Evolutionary conservation across 2,888 invertebrate genomes (phyloP).

Genomic region (Limnephilus marmoratus): DNA sequence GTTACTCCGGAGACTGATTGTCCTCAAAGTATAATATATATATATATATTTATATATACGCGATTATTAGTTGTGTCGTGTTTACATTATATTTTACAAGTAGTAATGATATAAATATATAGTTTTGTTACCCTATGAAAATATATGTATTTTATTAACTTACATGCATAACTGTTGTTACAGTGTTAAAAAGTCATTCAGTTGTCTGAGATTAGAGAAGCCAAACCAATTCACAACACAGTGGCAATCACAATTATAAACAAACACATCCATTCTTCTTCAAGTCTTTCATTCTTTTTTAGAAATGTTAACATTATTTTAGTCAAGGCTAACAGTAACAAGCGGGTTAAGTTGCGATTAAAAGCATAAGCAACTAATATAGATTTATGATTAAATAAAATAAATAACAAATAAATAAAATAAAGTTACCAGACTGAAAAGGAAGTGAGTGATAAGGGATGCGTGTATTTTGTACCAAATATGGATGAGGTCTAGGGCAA

Average conservation of each 20-base stretch:
- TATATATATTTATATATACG: neutral
- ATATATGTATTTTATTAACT: slow-evolving; percentile 36
- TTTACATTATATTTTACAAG: slow-evolving; percentile 36
- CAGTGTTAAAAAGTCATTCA: slow-evolving; percentile 25
- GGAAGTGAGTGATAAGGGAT: slow-evolving; percentile 2
- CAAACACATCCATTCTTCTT: slow-evolving; percentile 38
- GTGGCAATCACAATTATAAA: slow-evolving; percentile 40
- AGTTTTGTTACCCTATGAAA: slow-evolving; percentile 41
- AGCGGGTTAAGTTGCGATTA: slow-evolving; percentile 60
- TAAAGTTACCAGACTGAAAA: slow-evolving; percentile 44
- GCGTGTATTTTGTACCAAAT: slow-evolving; percentile 34
- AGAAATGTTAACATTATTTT: slow-evolving; percentile 56
- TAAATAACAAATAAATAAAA: slow-evolving; percentile 65
- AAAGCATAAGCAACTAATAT: slow-evolving; percentile 63
- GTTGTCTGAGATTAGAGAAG: slow-evolving; percentile 31
- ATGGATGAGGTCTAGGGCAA: neutral
- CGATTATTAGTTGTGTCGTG: neutral
- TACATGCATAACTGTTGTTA: slow-evolving; percentile 36
- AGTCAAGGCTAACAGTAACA: slow-evolving; percentile 61
- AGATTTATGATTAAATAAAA: slow-evolving; percentile 60
- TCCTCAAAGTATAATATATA: slow-evolving; percentile 36
- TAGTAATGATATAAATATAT: slow-evolving; percentile 53
- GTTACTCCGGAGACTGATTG: slow-evolving; percentile 42
- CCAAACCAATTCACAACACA: slow-evolving; percentile 48
- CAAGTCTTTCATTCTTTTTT: slow-evolving; percentile 54